Evolutionary conservation across 2,888 invertebrate genomes (phyloP).

Genomic region (Pomacea canaliculata): DNA sequence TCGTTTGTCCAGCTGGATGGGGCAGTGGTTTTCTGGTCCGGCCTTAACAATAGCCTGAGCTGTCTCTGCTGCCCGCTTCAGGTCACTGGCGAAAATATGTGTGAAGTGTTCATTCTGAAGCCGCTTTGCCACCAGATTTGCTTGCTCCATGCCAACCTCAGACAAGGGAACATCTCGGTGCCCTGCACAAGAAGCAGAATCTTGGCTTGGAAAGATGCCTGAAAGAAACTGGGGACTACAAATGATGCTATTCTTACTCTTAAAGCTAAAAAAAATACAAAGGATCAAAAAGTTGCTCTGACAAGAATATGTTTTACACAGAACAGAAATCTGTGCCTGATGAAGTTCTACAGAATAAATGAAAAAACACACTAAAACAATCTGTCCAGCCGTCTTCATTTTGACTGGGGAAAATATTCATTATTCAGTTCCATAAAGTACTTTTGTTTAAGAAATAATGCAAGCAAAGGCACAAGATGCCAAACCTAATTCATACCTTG

Average conservation of each 20-base stretch:
- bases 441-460: too few relatives aligned
- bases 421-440: background rate
- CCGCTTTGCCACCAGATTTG: constrained; percentile 51
- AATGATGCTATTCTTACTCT: background rate
- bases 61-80: constrained; percentile 56
- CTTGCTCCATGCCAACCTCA: constrained; percentile 56
- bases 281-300: too few relatives aligned
- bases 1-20: constrained; percentile 48
- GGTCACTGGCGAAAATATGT: constrained; percentile 63
- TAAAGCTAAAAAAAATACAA: background rate
- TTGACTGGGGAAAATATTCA: too few relatives aligned
- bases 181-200: constrained; percentile 42
- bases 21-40: constrained; percentile 44
- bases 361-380: too few relatives aligned
- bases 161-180: constrained; percentile 60
- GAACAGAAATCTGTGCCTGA: too few relatives aligned
- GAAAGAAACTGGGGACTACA: background rate
- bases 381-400: too few relatives aligned
- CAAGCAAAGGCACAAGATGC: too few relatives aligned
- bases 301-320: background rate
- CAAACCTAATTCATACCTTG: constrained; percentile 50
- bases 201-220: background rate
- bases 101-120: constrained; percentile 60
- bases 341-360: too few relatives aligned
- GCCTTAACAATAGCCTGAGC: constrained; percentile 50